phyloP scores from a whole-genome alignment of 2,797 vertebrate genomes.

The Urocyon cinereoargenteus region DNA sequence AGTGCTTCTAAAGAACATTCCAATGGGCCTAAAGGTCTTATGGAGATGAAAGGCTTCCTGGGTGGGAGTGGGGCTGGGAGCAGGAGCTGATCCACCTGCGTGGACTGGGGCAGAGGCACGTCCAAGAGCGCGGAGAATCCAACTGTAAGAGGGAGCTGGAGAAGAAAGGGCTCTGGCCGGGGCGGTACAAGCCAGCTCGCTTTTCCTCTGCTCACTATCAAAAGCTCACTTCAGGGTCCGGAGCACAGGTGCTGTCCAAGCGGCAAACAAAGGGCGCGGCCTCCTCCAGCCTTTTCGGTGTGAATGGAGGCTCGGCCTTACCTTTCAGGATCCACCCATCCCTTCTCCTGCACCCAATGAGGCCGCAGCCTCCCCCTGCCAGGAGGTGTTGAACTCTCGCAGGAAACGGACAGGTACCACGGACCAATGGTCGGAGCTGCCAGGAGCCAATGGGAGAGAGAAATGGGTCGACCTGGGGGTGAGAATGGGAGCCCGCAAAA shows the following conservation, averaged over 20 bases:
- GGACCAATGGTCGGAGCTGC: constrained; percentile 67
- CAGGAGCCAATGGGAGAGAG: constrained; percentile 59
- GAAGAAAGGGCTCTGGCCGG: not conserved
- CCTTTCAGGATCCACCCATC: constrained; percentile 58
- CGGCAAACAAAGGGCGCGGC: constrained; percentile 56
- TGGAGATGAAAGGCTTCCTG: not conserved
- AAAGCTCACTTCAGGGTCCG: not conserved
- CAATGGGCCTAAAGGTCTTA: not conserved
- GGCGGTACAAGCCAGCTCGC: not conserved
- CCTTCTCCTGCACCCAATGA: not conserved
- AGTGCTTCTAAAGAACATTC: not conserved
- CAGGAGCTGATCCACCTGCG: not conserved
- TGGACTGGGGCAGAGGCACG: not conserved
- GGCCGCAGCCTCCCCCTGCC: not conserved
- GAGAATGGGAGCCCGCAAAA: constrained; percentile 12
- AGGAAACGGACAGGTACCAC: constrained; percentile 72
- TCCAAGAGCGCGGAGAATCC: not conserved
- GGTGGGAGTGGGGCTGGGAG: not conserved
- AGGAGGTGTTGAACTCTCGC: not conserved
- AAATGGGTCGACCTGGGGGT: constrained; percentile 37
- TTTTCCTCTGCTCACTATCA: not conserved
- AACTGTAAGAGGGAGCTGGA: not conserved
- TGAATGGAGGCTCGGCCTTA: not conserved
- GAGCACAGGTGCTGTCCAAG: not conserved
- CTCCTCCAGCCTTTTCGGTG: not conserved